Conservation (phyloP, 2,797 vertebrate species). For the Sebastes kiyomatsui region DNA sequence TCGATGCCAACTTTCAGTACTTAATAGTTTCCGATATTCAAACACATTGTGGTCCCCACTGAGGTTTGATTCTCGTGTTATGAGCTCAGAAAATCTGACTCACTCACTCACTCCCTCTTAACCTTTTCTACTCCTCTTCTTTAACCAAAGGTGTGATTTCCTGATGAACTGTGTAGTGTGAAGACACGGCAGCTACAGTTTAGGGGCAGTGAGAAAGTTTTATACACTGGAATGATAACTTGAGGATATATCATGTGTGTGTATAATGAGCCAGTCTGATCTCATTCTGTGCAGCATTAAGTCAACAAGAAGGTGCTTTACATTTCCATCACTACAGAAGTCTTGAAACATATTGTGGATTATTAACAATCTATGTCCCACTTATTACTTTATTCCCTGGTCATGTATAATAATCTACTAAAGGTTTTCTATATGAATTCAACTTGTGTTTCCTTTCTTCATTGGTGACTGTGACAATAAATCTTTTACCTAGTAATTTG, state of each 20-base stretch:
- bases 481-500: not conserved
- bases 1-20: not conserved
- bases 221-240: slow-evolving; percentile 37
- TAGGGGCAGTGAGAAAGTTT: not conserved
- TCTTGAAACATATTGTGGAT: slow-evolving; percentile 19
- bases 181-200: slow-evolving; percentile 5
- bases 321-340: slow-evolving; percentile 54
- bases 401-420: slow-evolving; percentile 8
- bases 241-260: not conserved
- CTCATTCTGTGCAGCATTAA: slow-evolving; percentile 10
- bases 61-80: not conserved
- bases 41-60: not conserved
- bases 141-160: slow-evolving; percentile 6
- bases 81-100: slow-evolving; percentile 18
- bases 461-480: not conserved
- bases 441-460: not conserved
- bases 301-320: not conserved
- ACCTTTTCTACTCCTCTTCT: not conserved
- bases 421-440: slow-evolving; percentile 21
- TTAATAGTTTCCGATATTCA: not conserved
- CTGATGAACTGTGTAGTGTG: not conserved
- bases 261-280: not conserved
- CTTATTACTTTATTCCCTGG: not conserved
- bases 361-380: not conserved
- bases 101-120: not conserved